phyloP scores from a whole-genome alignment of 2,888 invertebrate genomes.

The Meiosimyza decipiens region DNA sequence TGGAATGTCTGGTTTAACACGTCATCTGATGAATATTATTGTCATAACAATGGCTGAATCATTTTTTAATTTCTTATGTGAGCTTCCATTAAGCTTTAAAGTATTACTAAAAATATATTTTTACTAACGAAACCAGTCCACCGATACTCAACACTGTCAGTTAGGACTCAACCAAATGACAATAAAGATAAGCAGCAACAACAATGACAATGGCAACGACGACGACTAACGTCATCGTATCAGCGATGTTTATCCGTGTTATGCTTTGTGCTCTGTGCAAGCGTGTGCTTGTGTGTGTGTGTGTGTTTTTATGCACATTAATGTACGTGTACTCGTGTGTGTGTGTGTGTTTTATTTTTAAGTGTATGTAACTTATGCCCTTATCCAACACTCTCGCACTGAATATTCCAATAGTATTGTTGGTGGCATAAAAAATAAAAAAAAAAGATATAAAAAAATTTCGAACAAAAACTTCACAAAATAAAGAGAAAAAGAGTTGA shows the following conservation, averaged over 20 bases:
- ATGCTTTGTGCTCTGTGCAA: no score
- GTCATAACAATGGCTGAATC: no score
- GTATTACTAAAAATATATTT: no score
- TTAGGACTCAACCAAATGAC: no score
- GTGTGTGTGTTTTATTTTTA: background rate
- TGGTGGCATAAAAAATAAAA: background rate
- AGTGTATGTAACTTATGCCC: background rate
- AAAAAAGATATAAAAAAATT: background rate
- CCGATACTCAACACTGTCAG: no score
- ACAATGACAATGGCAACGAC: constrained; percentile 1
- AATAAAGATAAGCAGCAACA: no score
- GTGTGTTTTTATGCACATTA: background rate
- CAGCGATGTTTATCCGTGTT: background rate
- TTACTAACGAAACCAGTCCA: no score
- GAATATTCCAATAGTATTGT: background rate
- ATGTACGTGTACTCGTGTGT: background rate
- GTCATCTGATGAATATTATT: no score
- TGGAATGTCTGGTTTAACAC: no score
- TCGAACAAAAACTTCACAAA: constrained; percentile 1
- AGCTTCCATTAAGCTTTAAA: no score
- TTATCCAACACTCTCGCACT: background rate
- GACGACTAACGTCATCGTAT: constrained; percentile 6
- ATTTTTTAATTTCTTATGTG: no score
- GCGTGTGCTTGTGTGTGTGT: no score
- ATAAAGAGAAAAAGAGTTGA: constrained; percentile 28